Base-by-base conservation (phyloP, 2,113 vertebrate species). In the Lontra canadensis region DNA sequence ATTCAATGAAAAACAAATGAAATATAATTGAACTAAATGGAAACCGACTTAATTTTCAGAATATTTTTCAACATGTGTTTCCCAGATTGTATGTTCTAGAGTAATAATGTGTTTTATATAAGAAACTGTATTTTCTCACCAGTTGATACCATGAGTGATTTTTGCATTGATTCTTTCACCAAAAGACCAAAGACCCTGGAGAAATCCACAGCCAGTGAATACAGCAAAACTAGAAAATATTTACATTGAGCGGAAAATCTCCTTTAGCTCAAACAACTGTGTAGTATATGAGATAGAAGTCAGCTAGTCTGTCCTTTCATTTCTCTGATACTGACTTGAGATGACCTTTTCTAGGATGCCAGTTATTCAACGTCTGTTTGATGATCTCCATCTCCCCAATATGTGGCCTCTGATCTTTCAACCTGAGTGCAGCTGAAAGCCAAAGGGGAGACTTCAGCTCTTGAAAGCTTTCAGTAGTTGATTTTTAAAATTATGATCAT, bases 401-500 rank as follows among this genome's bases (percentile, higher is more conserved):
- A 81, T 83, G 25, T 29, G 49, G 49, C 57, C 83, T 97, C 90
- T 97, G 80, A 94, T 96, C 84, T 82, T 84, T 92, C 71, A 96
- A 94, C 7, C n/a, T 34, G 31, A 83, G 23, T 90, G n/a, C 26
- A 88, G 34, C 55, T 82, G 44, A 96, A 96, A 98, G 44, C 44
- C 26, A 80, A 90, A 91, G 39, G 23, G 42, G 26, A 73, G 49
- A 78, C 2, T 23, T 31, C 4, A 55, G 12, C 23, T 73, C n/a
- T 88, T 95, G 59, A 84, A 85, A 76, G 49, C 44, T 96, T 94
- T 78, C 88, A 29, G 57, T 17, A 69, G 18, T 55, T 80, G 39
- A 49, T 95, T 93, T 90, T 82, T 82, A 52, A 92, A 39, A 59
- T 82, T 49, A 95, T 85, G 57, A 92, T 79, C 34, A 90, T 34